Evolutionary conservation across 2,888 invertebrate genomes (phyloP), one percentile per base, ranked within the genome.

Genomic region (Anorthoa munda): DNA sequence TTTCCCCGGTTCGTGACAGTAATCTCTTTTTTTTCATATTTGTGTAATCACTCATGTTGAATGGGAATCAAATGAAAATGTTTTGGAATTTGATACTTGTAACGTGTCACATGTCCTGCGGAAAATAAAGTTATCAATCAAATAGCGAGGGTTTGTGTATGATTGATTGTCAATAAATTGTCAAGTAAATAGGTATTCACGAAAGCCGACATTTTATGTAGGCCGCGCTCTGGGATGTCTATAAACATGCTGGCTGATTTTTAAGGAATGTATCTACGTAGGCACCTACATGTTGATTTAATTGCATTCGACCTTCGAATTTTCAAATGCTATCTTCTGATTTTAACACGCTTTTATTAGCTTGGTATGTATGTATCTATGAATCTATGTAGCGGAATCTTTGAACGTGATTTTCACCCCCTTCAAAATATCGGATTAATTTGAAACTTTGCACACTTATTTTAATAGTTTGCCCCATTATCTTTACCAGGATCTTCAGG

Each of bases 71-170:
- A 74, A 78, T 78, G 51, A 68, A 58, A 83, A 55, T 70, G 71
- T 66, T 65, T 53, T 53, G 39, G 31, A 61, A 79, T 79, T 65
- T 81, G 46, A 66, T 81, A 75, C 75, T 75, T 75, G 61, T 51
- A 15, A 60, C 23, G n/a, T 58, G 65, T 73, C 65, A 65, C n/a
- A 18, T 51, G 65, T 53, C 56, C 55, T 15, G 2, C 18, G 61
- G n/a, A 65, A 76, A 75, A 66, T 75, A 81, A 77, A 76, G 77
- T 65, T 77, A 81, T 79, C 65, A 79, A 81, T 76, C 77, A 77
- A 81, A 81, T 55, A 26, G 31, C 11, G 66, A 31, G 75, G 39
- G n/a, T 39, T 15, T 50, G 46, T 50, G 45, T 56, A 17, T 69
- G 69, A 61, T 81, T 65, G 68, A 79, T 79, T 65, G 51, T 39